Evolutionary conservation across 2,113 vertebrate species (phyloP).

Genomic region (Lagopus leucura): DNA sequence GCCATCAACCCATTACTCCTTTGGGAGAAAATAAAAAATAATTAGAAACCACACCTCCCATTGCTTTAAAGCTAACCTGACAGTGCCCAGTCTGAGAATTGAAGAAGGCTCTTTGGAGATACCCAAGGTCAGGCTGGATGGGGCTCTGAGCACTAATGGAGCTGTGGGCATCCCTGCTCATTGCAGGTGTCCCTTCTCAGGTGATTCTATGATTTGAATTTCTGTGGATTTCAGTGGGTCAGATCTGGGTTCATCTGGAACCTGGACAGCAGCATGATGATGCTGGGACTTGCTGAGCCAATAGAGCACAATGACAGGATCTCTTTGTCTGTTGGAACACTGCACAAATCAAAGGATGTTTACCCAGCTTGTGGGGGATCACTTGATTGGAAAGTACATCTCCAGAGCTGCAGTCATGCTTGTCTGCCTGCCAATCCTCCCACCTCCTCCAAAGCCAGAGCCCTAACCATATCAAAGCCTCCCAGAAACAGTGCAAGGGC

Average conservation of each 20-base stretch:
- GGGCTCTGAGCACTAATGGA: too few species aligned
- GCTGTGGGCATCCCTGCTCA: too few species aligned
- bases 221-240: not conserved
- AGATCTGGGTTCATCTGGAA: not conserved
- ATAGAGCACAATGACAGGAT: not conserved
- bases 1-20: not conserved
- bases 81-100: fast-evolving
- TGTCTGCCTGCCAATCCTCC: conserved; percentile 23
- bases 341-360: not conserved
- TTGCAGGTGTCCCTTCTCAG: too few species aligned
- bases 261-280: fast-evolving
- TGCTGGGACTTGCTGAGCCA: not conserved
- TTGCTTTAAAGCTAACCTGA: not conserved
- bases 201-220: not conserved
- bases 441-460: conserved; percentile 6
- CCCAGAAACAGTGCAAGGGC: not conserved
- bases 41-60: not conserved
- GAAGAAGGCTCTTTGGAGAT: too few species aligned
- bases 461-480: conserved; percentile 41
- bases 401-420: not conserved
- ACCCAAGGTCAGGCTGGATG: too few species aligned
- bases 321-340: not conserved
- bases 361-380: not conserved
- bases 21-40: not conserved
- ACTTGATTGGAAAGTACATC: conserved; percentile 27